phyloP scores from a whole-genome alignment of 2,888 invertebrate species.

The Lasioglossum villosulum region DNA sequence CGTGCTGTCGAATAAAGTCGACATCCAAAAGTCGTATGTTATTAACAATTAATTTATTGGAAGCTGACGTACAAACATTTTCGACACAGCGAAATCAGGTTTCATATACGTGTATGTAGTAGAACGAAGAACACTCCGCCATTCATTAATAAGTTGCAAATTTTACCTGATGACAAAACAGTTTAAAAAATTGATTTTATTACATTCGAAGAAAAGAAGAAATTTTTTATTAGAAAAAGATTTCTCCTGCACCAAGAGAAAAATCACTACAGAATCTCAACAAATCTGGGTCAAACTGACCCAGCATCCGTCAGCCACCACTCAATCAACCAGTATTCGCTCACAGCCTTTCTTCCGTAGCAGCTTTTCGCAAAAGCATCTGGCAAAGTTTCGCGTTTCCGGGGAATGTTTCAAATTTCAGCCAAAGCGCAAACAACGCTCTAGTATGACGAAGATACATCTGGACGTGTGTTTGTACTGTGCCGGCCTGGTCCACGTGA shows the following conservation, averaged over 20 bases:
- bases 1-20: neutral
- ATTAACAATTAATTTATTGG: neutral
- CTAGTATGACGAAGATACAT: conserved; percentile 50
- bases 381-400: conserved; percentile 1
- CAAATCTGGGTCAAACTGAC: neutral
- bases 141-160: neutral
- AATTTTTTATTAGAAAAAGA: neutral
- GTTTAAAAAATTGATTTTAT: neutral
- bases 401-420: conserved; percentile 56
- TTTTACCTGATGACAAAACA: neutral
- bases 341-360: neutral
- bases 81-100: neutral
- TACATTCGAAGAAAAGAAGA: too few relatives aligned
- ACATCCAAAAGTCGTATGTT: neutral
- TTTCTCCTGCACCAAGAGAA: neutral
- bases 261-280: neutral
- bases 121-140: neutral
- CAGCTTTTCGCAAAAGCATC: neutral
- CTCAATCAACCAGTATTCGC: neutral
- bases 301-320: neutral
- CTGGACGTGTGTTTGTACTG: conserved; percentile 59
- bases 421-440: conserved; percentile 65
- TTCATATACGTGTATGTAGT: neutral
- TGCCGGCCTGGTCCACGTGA: conserved; percentile 36
- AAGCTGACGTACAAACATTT: neutral